Evolutionary conservation across 2,888 invertebrate genomes (phyloP).

Genomic region (Agrotis segetum): DNA sequence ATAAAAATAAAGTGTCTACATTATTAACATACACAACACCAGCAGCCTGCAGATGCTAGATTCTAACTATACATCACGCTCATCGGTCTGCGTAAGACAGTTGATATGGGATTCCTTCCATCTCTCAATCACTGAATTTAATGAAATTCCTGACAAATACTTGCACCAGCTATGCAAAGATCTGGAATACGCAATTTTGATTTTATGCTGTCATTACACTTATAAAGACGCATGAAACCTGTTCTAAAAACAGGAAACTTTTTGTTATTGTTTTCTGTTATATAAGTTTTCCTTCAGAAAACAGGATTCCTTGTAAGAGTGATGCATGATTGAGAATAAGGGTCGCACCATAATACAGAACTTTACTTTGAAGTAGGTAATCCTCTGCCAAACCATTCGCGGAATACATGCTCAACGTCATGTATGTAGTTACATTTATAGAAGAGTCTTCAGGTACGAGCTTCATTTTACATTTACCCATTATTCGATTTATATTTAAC

Average conservation of each 20-base stretch:
- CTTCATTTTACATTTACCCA: not conserved
- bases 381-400: no score
- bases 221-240: not conserved
- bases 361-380: no score
- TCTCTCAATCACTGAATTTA: constrained; percentile 25
- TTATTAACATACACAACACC: not conserved
- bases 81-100: constrained; percentile 32
- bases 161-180: constrained; percentile 1
- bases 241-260: not conserved
- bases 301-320: no score
- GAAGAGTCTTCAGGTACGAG: not conserved
- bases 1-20: no score
- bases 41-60: constrained; percentile 3
- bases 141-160: constrained; percentile 13
- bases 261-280: no score
- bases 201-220: not conserved
- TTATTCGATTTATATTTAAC: no score
- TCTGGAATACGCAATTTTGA: not conserved
- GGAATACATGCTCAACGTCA: no score
- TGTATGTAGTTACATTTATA: no score
- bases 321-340: no score
- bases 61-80: constrained; percentile 30
- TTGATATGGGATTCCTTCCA: constrained; percentile 13
- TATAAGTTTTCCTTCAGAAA: no score
- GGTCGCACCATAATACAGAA: no score